Evolutionary conservation across 2,888 invertebrate genomes (phyloP).

Genomic region (Catocala fraxini): DNA sequence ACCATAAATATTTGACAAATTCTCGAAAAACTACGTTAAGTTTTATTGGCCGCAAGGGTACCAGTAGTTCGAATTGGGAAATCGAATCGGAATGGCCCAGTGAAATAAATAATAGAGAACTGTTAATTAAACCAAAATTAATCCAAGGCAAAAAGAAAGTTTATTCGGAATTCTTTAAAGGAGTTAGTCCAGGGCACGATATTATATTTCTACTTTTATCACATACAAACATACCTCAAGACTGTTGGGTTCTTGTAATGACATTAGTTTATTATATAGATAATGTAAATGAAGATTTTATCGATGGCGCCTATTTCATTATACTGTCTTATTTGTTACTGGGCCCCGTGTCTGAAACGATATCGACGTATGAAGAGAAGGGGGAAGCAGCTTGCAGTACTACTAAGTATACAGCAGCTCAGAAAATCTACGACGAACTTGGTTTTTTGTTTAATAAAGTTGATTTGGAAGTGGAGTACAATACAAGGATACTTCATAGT

Average conservation of each 20-base stretch:
- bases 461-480: conserved; percentile 8
- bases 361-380: background rate
- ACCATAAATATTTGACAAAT: conserved; percentile 48
- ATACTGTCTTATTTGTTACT: conserved; percentile 46
- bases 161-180: conserved; percentile 32
- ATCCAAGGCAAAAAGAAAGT: background rate
- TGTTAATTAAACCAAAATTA: conserved; percentile 29
- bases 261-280: conserved; percentile 51
- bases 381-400: background rate
- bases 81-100: conserved; percentile 19
- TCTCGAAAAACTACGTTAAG: conserved; percentile 31
- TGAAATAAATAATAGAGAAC: conserved; percentile 28
- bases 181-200: conserved; percentile 26
- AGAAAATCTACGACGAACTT: conserved; percentile 25
- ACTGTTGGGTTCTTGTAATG: conserved; percentile 34
- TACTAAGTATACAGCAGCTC: background rate
- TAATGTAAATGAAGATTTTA: conserved; percentile 43
- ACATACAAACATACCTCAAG: background rate
- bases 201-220: background rate
- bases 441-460: conserved; percentile 30
- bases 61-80: conserved; percentile 15
- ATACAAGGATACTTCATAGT: conserved; percentile 43
- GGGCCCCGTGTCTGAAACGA: conserved; percentile 13
- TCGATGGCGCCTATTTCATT: conserved; percentile 46
- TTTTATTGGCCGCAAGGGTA: conserved; percentile 32